phyloP scores from a whole-genome alignment of 2,888 invertebrate genomes.

The Craniophora ligustri region DNA sequence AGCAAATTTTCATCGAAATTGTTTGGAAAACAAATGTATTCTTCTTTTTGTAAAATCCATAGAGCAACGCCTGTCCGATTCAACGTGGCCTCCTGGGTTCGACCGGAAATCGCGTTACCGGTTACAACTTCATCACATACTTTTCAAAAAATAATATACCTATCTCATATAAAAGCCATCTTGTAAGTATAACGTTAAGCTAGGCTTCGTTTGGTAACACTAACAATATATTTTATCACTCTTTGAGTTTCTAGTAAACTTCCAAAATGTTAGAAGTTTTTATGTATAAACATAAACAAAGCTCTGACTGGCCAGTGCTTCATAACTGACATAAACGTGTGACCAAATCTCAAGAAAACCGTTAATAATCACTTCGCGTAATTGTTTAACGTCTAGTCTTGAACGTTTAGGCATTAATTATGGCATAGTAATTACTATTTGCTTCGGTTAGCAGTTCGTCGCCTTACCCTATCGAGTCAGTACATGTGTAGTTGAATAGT shows the following conservation, averaged over 20 bases:
- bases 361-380: conserved; percentile 35
- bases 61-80: no score
- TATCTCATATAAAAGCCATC: no score
- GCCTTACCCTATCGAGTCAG: conserved; percentile 35
- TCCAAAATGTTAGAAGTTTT: neutral
- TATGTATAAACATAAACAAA: neutral
- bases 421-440: conserved; percentile 49
- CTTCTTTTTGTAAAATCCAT: no score
- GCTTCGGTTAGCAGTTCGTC: conserved; percentile 43
- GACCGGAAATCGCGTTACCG: no score
- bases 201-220: no score
- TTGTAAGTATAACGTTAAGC: no score
- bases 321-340: conserved; percentile 14
- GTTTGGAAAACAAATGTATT: no score
- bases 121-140: no score
- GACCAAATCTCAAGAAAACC: conserved; percentile 11
- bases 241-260: neutral
- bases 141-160: no score
- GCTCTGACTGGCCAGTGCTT: conserved; percentile 1
- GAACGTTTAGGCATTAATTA: conserved; percentile 46
- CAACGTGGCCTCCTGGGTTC: no score
- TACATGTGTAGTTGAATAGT: conserved; percentile 54
- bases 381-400: conserved; percentile 29
- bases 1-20: no score
- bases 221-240: no score